Base-by-base conservation (phyloP, 2,797 vertebrate genomes). In the Girardinus metallicus region DNA sequence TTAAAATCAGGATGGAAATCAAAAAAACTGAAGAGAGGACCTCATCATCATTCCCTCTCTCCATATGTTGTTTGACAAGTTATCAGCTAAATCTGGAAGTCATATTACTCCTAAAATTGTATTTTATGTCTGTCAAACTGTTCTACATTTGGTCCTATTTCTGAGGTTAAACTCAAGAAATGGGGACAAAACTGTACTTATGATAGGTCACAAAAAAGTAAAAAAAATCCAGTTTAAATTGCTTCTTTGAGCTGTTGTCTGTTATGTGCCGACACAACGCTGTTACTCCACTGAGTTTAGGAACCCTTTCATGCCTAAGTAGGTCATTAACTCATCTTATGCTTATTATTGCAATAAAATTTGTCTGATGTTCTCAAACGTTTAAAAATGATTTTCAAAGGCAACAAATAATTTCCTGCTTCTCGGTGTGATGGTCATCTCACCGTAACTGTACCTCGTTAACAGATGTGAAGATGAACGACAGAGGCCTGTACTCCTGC, bases 401-500 rank as follows among this genome's bases (percentile, higher is more conserved):
- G 31, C 60, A 10, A 36, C 31, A 68, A 16, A 41, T 18, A 0
- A 11, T 41, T 41, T 62, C 46, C 36, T 83, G 4, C 72, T 23
- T 83, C 34, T 81, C 5, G 9, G 4, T 64, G 47, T 84, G 39
- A 55, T 68, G 21, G 26, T 44, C 23, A 6, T n/a, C 12, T 44
- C 15, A 71, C 41, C 41, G 3, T 44, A n/a, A 8, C 41, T 44
- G 41, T 44, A 3, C 12, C 41, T 16, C 15, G 41, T 71, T 15
- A 3, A 64, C 72, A 99, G 98, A 94, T 21, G 96, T 97, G 84
- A 94, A 90, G 0, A 93, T 94, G 91, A 96, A 94, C 0, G 98
- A 99, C 87, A 94, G 88, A 87, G 98, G 98, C 15, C 93, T 96
- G 0, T 99, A 99, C 76, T 97, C 97, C 1, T 99, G 98, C 60